phyloP scores from a whole-genome alignment of 2,113 vertebrate genomes.

The Scortum barcoo region DNA sequence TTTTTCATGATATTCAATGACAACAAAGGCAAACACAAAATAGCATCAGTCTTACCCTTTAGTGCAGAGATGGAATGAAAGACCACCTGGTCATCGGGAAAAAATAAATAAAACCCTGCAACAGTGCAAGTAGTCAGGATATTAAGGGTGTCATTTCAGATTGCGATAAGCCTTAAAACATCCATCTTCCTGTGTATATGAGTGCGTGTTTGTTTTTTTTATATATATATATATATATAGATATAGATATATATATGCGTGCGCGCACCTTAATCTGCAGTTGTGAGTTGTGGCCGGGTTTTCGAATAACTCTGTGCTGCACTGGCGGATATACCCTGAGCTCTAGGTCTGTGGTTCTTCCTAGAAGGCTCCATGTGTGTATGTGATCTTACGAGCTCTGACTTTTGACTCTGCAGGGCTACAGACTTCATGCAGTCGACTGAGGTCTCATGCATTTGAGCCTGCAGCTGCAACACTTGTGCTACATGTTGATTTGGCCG shows the following conservation, averaged over 20 bases:
- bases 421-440: slow-evolving; percentile 34
- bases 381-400: slow-evolving; percentile 13
- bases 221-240: too few species aligned
- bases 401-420: slow-evolving; percentile 50
- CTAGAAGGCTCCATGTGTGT: slow-evolving; percentile 78
- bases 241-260: too few species aligned
- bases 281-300: slow-evolving; percentile 79
- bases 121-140: neutral
- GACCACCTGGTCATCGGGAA: neutral
- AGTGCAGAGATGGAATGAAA: neutral
- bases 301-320: slow-evolving; percentile 73
- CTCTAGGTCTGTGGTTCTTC: slow-evolving; percentile 83
- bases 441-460: slow-evolving; percentile 28
- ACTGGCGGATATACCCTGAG: slow-evolving; percentile 75
- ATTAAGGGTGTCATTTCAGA: neutral
- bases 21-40: neutral
- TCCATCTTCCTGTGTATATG: slow-evolving; percentile 33
- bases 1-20: neutral
- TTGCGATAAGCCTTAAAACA: slow-evolving; percentile 20
- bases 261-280: slow-evolving; percentile 63
- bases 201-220: slow-evolving; percentile 40
- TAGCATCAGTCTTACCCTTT: neutral
- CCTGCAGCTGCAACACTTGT: slow-evolving; percentile 24
- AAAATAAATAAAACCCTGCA: neutral
- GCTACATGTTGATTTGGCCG: slow-evolving; percentile 3